These are phyloP conservation scores for Cerastis leucographa DNA, from an alignment of 2,888 invertebrate genomes.

Conservation along the genomic window DNA sequence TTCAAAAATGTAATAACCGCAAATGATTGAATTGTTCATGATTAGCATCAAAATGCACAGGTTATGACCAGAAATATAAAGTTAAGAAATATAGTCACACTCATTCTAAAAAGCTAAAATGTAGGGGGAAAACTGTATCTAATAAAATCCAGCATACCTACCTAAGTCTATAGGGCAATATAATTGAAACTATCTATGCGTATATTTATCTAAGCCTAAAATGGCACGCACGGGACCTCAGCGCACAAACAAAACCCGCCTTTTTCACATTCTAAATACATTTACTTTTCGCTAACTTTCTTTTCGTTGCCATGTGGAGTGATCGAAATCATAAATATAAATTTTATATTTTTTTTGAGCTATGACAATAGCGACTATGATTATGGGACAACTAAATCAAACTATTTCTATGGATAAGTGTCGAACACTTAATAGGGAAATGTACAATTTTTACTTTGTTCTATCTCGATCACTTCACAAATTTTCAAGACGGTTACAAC, in stretches of 20 bases:
- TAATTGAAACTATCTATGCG: conserved; percentile 83
- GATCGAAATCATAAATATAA: conserved; percentile 57
- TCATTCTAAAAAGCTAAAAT: conserved; percentile 46
- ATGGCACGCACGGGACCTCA: conserved; percentile 81
- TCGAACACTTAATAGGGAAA: conserved; percentile 55
- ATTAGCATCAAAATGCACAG: conserved; percentile 23
- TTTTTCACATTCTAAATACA: conserved; percentile 63
- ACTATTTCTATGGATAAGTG: conserved; percentile 50
- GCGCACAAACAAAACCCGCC: conserved; percentile 80
- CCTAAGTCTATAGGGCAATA: conserved; percentile 65
- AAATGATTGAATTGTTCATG: conserved; percentile 47
- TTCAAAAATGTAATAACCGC: conserved; percentile 26
- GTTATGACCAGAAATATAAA: conserved; percentile 14
- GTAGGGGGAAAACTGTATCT: conserved; percentile 23
- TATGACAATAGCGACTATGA: conserved; percentile 51
- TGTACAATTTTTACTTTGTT: conserved; percentile 40
- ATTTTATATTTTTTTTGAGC: conserved; percentile 23
- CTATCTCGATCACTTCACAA: conserved; percentile 63
- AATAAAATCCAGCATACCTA: conserved; percentile 60
- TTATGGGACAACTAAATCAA: conserved; percentile 51
- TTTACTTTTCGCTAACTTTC: conserved; percentile 58
- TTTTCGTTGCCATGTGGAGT: conserved; percentile 60
- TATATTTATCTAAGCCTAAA: conserved; percentile 84
- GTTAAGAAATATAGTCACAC: conserved; percentile 47
- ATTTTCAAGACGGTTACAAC: conserved; percentile 45